Conservation (phyloP, 2,888 invertebrate species). For the Notodonta ziczac region DNA sequence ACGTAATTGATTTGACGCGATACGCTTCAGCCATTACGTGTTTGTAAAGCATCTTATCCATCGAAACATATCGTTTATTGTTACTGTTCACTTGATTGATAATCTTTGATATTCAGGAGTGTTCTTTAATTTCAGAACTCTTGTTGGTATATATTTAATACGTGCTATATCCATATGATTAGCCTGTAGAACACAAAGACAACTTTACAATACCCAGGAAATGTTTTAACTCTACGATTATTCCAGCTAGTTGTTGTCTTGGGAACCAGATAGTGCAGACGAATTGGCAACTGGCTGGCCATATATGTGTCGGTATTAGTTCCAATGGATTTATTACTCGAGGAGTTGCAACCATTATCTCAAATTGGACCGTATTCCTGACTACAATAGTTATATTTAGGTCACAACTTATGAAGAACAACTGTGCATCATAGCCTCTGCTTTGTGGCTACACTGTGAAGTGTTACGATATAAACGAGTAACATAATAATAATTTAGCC, state of each 20-base stretch:
- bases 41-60: neutral
- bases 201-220: constrained; percentile 21
- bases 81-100: neutral
- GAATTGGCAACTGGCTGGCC: constrained; percentile 41
- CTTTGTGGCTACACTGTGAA: constrained; percentile 30
- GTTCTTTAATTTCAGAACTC: no score
- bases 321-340: constrained; percentile 43
- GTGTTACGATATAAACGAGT: constrained; percentile 17
- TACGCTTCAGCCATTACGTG: no score
- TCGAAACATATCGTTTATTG: neutral
- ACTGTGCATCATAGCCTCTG: constrained; percentile 26
- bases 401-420: constrained; percentile 21
- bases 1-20: no score
- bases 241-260: constrained; percentile 35
- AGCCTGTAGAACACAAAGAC: no score
- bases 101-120: neutral
- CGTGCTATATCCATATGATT: no score
- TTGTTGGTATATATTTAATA: no score
- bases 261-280: constrained; percentile 39
- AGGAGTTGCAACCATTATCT: constrained; percentile 18
- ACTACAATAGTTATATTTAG: constrained; percentile 29
- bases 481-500: no score
- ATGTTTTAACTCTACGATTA: constrained; percentile 31
- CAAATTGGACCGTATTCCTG: constrained; percentile 31
- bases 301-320: constrained; percentile 44